Evolutionary conservation across 2,888 invertebrate genomes (phyloP), one percentile per base, ranked within the genome.

Genomic region (Strigamia transsilvanica): DNA sequence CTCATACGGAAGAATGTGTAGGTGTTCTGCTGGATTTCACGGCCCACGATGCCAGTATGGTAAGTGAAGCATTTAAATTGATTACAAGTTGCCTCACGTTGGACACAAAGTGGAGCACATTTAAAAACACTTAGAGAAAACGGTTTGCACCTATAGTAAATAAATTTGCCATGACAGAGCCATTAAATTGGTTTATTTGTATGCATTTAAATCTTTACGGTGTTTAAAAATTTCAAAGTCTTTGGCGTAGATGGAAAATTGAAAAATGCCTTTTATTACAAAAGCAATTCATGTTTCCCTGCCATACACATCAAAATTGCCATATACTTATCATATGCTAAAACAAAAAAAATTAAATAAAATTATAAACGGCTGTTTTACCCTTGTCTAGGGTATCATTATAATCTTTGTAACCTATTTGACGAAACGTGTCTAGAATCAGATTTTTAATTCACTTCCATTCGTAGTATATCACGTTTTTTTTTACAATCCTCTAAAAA

Each of bases 1-100:
- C 15, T 85, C 85, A 4, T 86, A 87, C 80, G 86, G 86, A n/a
- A 87, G 87, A 81, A 84, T 88, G 73, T 89, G 89, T 84, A 84
- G 86, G 13, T 89, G 89, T 84, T 85, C 86, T 1, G 80, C 84
- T 0, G 89, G 89, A 6, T 89, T 88, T 85, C 88, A 88, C 81
- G 89, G 89, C n/a, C 85, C 87, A 12, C 84, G 88, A 21, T 89
- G 89, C 83, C 89, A 89, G 85, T 89, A 89, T 84, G 89, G 89
- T 89, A 84, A 86, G 87, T 84, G 0, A 23, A 27, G 27, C 77
- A 18, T 51, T 51, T 51, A 18, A 42, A 51, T 51, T 18, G 51
- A 51, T 51, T 51, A 6, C 2, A 15, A 51, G n/a, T 51, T 51
- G 51, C n/a, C 18, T 51, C 51, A 51, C 51, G 51, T 51, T 51